Percentiles rank a stretch among this genome's conserved stretches.
These are phyloP conservation scores for Triops longicaudatus DNA, from an alignment of 1,140 invertebrate species.

Conservation along the genomic window DNA sequence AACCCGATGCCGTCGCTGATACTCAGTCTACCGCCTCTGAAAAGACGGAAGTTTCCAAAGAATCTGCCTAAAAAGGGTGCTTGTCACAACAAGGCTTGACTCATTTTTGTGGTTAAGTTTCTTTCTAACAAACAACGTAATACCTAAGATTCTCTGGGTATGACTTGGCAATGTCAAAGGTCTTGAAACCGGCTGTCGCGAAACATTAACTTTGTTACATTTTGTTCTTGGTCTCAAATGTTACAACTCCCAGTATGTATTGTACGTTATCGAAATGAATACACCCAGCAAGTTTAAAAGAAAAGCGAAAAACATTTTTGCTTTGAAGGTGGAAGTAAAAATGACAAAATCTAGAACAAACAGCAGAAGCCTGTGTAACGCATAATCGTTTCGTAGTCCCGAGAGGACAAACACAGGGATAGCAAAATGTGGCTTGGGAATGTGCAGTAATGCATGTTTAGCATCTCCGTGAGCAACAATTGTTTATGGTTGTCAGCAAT, in stretches of 20 bases:
- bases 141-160: background rate
- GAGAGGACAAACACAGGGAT: too few species aligned
- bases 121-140: background rate
- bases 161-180: background rate
- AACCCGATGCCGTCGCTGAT: conserved; percentile 16
- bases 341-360: too few species aligned
- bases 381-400: too few species aligned
- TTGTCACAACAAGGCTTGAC: background rate
- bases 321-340: too few species aligned
- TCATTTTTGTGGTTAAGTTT: background rate
- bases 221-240: background rate
- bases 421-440: too few species aligned
- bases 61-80: background rate
- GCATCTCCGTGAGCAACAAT: too few species aligned
- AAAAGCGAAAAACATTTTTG: too few species aligned
- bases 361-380: too few species aligned
- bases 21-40: conserved; percentile 27
- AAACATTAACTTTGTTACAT: background rate
- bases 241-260: background rate
- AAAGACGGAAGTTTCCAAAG: conserved; percentile 26
- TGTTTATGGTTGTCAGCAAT: too few species aligned
- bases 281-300: background rate
- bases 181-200: background rate
- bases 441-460: too few species aligned
- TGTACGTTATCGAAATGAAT: background rate